These are phyloP conservation scores for Micromesistius poutassou DNA, from an alignment of 2,797 vertebrate species.

Conservation along the genomic window DNA sequence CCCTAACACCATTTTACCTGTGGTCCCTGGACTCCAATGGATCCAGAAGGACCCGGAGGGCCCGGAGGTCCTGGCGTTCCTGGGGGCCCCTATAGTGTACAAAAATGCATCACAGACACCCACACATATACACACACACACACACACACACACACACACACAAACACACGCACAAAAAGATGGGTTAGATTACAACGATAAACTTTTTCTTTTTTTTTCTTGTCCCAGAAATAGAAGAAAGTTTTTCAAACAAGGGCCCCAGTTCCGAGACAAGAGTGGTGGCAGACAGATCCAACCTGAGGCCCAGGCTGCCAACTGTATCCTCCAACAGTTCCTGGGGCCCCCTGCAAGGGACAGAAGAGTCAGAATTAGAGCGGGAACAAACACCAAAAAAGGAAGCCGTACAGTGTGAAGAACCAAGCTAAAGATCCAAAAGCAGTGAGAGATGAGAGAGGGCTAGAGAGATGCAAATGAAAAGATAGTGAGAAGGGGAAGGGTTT, in stretches of 20 bases:
- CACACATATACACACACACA: not conserved
- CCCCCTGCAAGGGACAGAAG: constrained; percentile 78
- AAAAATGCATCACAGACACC: constrained; percentile 19
- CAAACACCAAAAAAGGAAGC: constrained; percentile 19
- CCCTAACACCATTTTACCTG: constrained; percentile 74
- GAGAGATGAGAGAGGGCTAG: constrained; percentile 7
- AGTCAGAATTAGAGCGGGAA: constrained; percentile 48
- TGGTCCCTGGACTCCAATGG: constrained; percentile 78
- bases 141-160: constrained; percentile 1
- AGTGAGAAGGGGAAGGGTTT: not conserved
- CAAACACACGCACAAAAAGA: not conserved
- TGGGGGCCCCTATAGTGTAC: constrained; percentile 81
- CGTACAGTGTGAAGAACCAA: constrained; percentile 32
- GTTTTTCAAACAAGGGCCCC: constrained; percentile 13
- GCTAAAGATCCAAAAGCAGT: constrained; percentile 37
- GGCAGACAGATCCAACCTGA: constrained; percentile 78
- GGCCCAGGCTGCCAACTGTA: constrained; percentile 84
- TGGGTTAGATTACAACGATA: constrained; percentile 11
- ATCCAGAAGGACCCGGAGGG: constrained; percentile 83
- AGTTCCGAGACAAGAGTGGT: constrained; percentile 32
- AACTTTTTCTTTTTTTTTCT: not conserved
- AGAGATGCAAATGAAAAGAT: not conserved
- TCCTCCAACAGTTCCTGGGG: constrained; percentile 79
- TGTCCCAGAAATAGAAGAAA: constrained; percentile 20
- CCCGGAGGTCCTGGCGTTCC: constrained; percentile 84